phyloP scores from a whole-genome alignment of 1,140 invertebrate species.

The Samia ricini region DNA sequence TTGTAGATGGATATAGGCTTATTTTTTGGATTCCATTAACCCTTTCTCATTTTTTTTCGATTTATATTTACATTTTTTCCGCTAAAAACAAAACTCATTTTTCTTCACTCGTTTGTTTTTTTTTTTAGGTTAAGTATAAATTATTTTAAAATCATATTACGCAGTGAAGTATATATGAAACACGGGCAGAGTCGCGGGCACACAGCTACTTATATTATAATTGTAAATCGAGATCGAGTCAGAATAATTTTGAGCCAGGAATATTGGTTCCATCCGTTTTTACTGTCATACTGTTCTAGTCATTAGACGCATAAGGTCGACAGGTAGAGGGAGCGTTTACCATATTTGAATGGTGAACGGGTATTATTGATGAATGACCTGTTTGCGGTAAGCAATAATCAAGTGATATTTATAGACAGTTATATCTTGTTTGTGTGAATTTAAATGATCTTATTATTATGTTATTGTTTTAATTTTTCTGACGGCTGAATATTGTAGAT shows the following conservation, averaged over 20 bases:
- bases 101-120: no score
- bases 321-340: neutral
- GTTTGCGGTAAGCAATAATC: neutral
- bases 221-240: neutral
- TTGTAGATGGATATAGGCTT: no score
- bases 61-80: no score
- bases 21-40: no score
- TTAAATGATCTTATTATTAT: neutral
- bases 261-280: neutral
- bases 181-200: no score
- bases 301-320: neutral
- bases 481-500: no score
- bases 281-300: neutral
- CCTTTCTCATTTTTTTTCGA: no score
- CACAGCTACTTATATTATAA: no score
- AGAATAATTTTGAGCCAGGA: neutral
- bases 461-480: neutral
- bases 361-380: neutral
- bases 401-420: neutral
- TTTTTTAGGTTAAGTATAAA: no score
- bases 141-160: no score
- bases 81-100: no score
- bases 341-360: neutral
- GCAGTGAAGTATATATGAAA: no score
- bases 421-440: neutral